Evolutionary conservation across 2,888 invertebrate species (phyloP).

Genomic region (Campoplex nolae): DNA sequence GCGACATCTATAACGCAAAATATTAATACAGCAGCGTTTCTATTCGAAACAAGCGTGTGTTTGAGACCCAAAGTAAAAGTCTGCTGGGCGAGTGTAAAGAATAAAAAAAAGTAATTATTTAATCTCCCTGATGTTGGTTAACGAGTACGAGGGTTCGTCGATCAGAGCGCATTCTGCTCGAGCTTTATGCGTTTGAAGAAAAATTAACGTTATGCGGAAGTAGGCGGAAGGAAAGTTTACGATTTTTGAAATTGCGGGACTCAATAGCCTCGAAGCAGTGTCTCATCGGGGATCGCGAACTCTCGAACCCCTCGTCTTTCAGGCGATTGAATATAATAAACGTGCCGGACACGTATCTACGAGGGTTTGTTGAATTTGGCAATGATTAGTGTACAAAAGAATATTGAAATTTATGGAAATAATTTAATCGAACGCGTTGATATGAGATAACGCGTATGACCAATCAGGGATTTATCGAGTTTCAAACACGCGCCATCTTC

Average conservation of each 20-base stretch:
- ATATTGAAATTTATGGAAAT: conserved; percentile 65
- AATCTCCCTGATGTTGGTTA: neutral
- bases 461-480: conserved; percentile 85
- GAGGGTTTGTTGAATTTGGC: conserved; percentile 55
- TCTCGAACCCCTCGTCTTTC: conserved; percentile 89
- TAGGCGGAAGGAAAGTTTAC: conserved; percentile 63
- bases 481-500: conserved; percentile 92
- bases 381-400: conserved; percentile 55
- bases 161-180: conserved; percentile 3
- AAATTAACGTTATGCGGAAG: neutral
- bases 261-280: conserved; percentile 83
- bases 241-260: conserved; percentile 76
- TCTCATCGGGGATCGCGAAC: conserved; percentile 82
- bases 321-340: conserved; percentile 81
- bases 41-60: conserved; percentile 6
- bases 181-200: conserved; percentile 25
- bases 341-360: conserved; percentile 69
- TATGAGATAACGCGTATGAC: conserved; percentile 71
- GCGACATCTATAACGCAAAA: conserved; percentile 64
- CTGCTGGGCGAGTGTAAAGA: neutral
- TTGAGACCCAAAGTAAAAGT: neutral
- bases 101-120: neutral
- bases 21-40: neutral
- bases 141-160: neutral
- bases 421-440: conserved; percentile 46